Evolutionary conservation across 2,797 vertebrate genomes (phyloP), one percentile per base, ranked within the genome.

Genomic region (Zalophus californianus): DNA sequence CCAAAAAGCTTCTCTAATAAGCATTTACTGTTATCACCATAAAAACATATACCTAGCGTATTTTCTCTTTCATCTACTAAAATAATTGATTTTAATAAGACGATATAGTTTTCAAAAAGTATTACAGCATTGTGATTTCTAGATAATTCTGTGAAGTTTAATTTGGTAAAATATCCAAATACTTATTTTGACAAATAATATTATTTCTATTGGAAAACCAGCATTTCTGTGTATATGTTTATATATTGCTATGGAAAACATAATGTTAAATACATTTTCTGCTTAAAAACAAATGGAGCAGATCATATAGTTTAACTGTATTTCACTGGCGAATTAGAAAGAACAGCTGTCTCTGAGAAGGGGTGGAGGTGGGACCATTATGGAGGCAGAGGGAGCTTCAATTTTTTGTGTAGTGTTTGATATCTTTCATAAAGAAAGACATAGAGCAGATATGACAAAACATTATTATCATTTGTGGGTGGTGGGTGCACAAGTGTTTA

Each of bases 151-250:
- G 9, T 96, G 29, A 95, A 35, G 14, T 84, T 92, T 92, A 93
- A 91, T 62, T 87, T 85, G 78, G 62, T 54, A 54, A 87, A 90
- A 80, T 92, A 25, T 72, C 35, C 64, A 93, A 80, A 93, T 14
- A n/a, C 83, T 95, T 35, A 83, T 90, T 84, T 91, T 90, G 86
- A 87, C 41, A 6, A 58, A 29, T 90, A 91, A 68, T 86, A 89
- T 64, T 92, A 87, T 88, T 88, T 92, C 21, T 44, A 21, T 29
- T 58, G 32, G 68, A 64, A 85, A 89, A 32, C 23, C 66, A 95
- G 16, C 25, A 86, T 88, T 78, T 77, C 52, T 73, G 38, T 75
- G 27, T 5, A 35, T 72, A 60, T 84, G 62, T 84, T 90, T 64
- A 89, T 7, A 77, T 78, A 83, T 15, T 75, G 5, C 77, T 91